phyloP scores from a whole-genome alignment of 2,113 vertebrate species.

The Aplodontia rufa region DNA sequence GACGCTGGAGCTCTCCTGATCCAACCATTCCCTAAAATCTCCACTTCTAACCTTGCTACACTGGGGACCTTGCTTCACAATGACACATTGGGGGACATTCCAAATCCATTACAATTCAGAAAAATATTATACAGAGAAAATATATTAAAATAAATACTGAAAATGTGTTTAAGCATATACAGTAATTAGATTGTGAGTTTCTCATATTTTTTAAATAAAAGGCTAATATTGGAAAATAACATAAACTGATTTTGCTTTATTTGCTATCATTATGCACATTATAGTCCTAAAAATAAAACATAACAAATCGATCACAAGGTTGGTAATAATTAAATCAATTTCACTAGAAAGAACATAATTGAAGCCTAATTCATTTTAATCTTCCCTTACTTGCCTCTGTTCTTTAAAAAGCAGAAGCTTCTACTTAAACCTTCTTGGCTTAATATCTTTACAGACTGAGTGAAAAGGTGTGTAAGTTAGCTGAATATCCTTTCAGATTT shows the following conservation, averaged over 20 bases:
- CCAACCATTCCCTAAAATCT: too few species aligned
- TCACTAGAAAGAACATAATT: neutral
- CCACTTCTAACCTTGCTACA: too few species aligned
- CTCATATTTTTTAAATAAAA: neutral
- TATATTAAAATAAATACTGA: neutral
- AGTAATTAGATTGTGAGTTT: neutral
- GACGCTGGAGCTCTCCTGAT: too few species aligned
- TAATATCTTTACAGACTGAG: neutral
- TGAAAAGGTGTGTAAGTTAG: conserved; percentile 1
- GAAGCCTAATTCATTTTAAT: conserved; percentile 9
- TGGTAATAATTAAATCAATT: neutral
- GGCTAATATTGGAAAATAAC: neutral
- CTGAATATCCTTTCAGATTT: neutral
- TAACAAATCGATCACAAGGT: neutral
- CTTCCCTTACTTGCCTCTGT: neutral
- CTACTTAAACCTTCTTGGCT: neutral
- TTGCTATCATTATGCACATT: neutral
- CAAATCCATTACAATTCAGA: neutral
- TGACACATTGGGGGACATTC: too few species aligned
- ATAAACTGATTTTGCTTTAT: neutral
- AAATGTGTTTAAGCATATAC: neutral
- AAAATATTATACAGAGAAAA: neutral
- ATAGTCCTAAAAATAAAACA: neutral
- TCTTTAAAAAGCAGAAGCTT: neutral
- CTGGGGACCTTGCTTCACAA: too few species aligned